Base-by-base conservation (phyloP, 2,888 invertebrate genomes). In the Troides oblongomaculatus region DNA sequence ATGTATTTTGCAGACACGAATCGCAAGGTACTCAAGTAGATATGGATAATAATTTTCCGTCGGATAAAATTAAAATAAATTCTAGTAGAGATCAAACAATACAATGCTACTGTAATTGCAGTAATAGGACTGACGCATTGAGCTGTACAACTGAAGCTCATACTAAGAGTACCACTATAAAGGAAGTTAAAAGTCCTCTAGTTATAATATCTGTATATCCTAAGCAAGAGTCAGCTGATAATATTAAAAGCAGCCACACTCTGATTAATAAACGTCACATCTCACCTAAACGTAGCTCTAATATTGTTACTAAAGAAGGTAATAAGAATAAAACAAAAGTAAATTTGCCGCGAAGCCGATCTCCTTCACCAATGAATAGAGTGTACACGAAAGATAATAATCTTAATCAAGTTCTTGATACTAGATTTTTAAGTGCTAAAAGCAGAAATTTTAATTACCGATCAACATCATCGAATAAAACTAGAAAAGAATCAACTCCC, bases 141-240 rank as follows among this genome's bases (percentile, higher is more conserved):
- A 72, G 74, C 25, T 68, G 72, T 46, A 68, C 69, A 58, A 69
- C 71, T 30, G 71, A 66, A 6, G 74, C 72, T 57, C 74, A 64
- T 43, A 66, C 68, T 2, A 72, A 78, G 50, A 70, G 70, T 2
- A 75, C 73, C 62, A 73, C 69, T 7, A 66, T 76, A 17, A 80
- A 79, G 66, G 74, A 77, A 59, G 73, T 74, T 58, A 76, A 79
- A 66, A 89, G 80, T 71, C 91, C 91, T 23, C 71, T 91, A 25
- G 87, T 92, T 3, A 80, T 91, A 18, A 91, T 92, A 84, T 90
- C 92, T 3, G 90, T 92, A 4, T 91, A 87, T 75, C 87, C 88
- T 18, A 85, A 84, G 69, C 77, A 78, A 70, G 82, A 81, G 50
- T 71, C 75, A n/a, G 69, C 71, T 2, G 71, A 72, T 46, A 65